Conservation (phyloP, 2,797 vertebrate species). For the Smutsia temminckii region DNA sequence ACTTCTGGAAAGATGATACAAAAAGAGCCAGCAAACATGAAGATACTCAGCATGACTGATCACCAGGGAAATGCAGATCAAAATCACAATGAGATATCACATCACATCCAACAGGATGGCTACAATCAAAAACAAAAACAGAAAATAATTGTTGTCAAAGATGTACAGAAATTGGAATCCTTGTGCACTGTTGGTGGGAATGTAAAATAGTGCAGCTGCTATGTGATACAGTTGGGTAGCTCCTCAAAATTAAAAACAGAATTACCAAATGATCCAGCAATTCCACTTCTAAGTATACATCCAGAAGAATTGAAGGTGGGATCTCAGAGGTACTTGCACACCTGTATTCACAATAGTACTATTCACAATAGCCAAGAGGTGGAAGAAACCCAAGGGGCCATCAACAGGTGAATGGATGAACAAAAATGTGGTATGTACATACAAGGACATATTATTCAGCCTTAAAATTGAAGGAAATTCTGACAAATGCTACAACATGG, state of each 20-base stretch:
- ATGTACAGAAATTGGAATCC: neutral
- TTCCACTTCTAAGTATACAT: neutral
- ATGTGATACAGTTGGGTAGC: neutral
- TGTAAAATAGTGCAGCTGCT: neutral
- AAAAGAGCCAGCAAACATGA: neutral
- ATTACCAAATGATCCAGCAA: neutral
- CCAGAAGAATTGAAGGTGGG: neutral
- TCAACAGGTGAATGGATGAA: neutral
- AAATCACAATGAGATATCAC: neutral
- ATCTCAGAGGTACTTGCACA: neutral
- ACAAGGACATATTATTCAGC: neutral
- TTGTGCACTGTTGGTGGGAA: neutral
- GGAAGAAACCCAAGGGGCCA: neutral
- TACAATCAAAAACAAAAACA: neutral
- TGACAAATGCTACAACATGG: neutral
- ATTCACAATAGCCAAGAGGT: neutral
- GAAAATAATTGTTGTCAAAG: neutral
- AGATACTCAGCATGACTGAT: neutral
- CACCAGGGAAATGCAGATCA: neutral
- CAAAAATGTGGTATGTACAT: neutral
- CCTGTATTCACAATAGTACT: neutral
- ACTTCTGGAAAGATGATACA: neutral
- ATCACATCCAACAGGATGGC: neutral
- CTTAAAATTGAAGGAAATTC: neutral
- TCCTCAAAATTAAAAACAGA: neutral